A percentile compares a stretch with the other conserved stretches of the same genome.
phyloP scores from a whole-genome alignment of 2,113 vertebrate genomes.

The Oryzias woworae region DNA sequence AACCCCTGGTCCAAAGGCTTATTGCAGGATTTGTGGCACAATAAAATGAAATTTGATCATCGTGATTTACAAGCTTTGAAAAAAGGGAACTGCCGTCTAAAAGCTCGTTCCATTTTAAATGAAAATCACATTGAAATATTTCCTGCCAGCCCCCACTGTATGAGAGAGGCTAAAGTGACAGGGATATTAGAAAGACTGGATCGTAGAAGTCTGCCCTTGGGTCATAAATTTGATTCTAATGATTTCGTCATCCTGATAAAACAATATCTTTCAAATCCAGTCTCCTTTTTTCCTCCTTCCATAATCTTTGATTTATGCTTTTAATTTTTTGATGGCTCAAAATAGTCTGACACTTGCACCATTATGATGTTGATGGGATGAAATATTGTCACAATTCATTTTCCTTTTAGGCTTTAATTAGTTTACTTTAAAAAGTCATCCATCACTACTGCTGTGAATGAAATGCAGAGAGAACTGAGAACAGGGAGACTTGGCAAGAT shows the following conservation, averaged over 20 bases:
- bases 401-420: slow-evolving; percentile 86
- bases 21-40: slow-evolving; percentile 18
- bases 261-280: slow-evolving; percentile 77
- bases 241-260: slow-evolving; percentile 87
- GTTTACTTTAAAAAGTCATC: slow-evolving; percentile 91
- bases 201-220: slow-evolving; percentile 68
- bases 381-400: slow-evolving; percentile 90
- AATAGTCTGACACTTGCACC: slow-evolving; percentile 86
- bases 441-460: slow-evolving; percentile 87
- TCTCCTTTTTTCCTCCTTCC: slow-evolving; percentile 36
- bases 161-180: slow-evolving; percentile 57
- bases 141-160: slow-evolving; percentile 56
- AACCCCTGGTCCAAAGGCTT: slow-evolving; percentile 4
- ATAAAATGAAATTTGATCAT: slow-evolving; percentile 20
- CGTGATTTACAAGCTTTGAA: slow-evolving; percentile 19
- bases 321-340: slow-evolving; percentile 91
- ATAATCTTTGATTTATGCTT: slow-evolving; percentile 92
- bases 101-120: slow-evolving; percentile 39
- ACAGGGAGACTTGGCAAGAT: slow-evolving; percentile 69
- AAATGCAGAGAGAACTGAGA: slow-evolving; percentile 76
- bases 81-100: slow-evolving; percentile 22
- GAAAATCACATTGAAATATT: slow-evolving; percentile 53
- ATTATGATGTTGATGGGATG: slow-evolving; percentile 82
- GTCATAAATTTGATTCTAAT: slow-evolving; percentile 86
- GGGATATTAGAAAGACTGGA: slow-evolving; percentile 64